phyloP scores from a whole-genome alignment of 2,888 invertebrate species.

The Sarcophaga rosellei region DNA sequence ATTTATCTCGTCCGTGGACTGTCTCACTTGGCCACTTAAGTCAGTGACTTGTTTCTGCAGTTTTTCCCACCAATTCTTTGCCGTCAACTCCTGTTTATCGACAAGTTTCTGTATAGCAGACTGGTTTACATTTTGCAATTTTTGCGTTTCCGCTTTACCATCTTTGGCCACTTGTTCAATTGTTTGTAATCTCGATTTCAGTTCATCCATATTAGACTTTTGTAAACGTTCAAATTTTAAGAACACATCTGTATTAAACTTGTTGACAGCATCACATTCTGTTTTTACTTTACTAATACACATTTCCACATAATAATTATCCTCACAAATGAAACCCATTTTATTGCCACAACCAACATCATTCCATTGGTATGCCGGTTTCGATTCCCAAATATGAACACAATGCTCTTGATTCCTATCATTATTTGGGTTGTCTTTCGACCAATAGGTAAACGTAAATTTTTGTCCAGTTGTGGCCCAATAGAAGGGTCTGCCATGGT shows the following conservation, averaged over 20 bases:
- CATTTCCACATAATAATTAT: not conserved
- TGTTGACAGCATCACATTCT: not conserved
- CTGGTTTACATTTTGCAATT: no score
- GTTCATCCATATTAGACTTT: no score
- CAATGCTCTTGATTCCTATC: not conserved
- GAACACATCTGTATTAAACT: no score
- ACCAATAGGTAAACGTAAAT: slow-evolving; percentile 30
- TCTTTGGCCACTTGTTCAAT: no score
- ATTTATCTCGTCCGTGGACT: no score
- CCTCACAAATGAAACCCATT: slow-evolving; percentile 46
- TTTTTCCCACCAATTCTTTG: no score
- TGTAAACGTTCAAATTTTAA: not conserved
- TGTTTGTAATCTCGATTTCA: no score
- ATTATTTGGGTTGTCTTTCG: slow-evolving; percentile 19
- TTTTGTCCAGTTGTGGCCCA: slow-evolving; percentile 35
- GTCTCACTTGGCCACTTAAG: no score
- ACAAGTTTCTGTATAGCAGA: no score
- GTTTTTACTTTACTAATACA: not conserved
- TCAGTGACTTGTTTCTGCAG: no score
- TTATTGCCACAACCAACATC: slow-evolving; percentile 3
- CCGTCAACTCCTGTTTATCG: no score
- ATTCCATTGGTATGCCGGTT: slow-evolving; percentile 17
- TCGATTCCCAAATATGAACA: slow-evolving; percentile 22
- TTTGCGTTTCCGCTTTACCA: no score
- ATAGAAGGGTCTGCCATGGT: not conserved